These are phyloP conservation scores for Craniophora ligustri DNA, from an alignment of 2,888 invertebrate species.

Conservation along the genomic window DNA sequence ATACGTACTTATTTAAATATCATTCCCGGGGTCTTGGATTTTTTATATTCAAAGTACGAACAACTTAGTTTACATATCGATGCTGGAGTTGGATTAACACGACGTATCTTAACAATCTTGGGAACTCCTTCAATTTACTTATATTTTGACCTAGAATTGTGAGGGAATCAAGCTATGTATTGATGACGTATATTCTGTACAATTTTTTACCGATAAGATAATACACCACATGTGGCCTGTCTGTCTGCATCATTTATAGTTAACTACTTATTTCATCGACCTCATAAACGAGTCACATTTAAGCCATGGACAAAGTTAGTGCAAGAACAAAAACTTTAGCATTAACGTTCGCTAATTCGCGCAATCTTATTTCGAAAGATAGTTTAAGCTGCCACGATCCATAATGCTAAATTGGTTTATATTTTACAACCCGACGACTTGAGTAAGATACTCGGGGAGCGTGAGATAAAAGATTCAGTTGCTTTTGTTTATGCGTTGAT, in stretches of 20 bases:
- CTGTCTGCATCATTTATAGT: conserved; percentile 11
- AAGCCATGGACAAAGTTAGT: conserved; percentile 8
- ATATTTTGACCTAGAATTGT: conserved; percentile 14
- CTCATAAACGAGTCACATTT: conserved; percentile 2
- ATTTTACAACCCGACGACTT: conserved; percentile 30
- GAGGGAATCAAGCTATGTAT: conserved; percentile 5
- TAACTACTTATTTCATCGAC: conserved; percentile 1
- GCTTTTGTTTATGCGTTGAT: conserved; percentile 44
- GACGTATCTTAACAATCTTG: conserved; percentile 26
- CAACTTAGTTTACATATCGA: conserved; percentile 12
- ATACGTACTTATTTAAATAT: conserved; percentile 22
- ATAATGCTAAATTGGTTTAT: conserved; percentile 33
- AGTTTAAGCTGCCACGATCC: conserved; percentile 31
- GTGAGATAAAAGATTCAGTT: conserved; percentile 34
- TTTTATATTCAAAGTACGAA: conserved; percentile 22
- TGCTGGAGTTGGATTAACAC: conserved; percentile 32
- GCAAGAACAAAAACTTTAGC: conserved; percentile 10
- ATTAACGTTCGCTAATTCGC: conserved; percentile 1
- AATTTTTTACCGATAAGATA: background rate
- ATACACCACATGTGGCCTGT: conserved; percentile 20
- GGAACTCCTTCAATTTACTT: conserved; percentile 31
- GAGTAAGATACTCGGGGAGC: conserved; percentile 29
- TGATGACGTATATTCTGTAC: too few species aligned
- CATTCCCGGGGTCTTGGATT: conserved; percentile 32
- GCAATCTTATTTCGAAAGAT: conserved; percentile 4